Conservation (phyloP, 2,113 vertebrate genomes). For the Myotis davidii region DNA sequence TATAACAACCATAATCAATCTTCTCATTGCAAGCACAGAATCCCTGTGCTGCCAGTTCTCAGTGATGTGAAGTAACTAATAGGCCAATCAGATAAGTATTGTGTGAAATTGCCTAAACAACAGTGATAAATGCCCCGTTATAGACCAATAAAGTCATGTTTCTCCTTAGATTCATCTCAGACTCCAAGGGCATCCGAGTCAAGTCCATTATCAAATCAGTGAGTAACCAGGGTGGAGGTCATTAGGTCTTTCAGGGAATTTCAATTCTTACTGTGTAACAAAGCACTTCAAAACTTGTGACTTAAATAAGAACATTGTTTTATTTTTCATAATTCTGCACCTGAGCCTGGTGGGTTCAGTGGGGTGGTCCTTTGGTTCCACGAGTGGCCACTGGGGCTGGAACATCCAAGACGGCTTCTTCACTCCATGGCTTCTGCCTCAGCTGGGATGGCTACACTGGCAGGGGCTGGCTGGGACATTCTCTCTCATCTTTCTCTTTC, state of each 20-base stretch:
- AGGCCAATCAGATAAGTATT: slow-evolving; percentile 78
- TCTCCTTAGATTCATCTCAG: slow-evolving; percentile 15
- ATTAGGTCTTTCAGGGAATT: neutral
- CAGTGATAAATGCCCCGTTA: slow-evolving; percentile 73
- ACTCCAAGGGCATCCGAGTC: neutral
- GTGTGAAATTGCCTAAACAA: slow-evolving; percentile 74
- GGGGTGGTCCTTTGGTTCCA: neutral
- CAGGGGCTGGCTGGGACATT: too few relatives aligned
- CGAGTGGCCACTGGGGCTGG: neutral
- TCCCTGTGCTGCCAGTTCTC: slow-evolving; percentile 64
- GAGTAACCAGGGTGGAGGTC: neutral
- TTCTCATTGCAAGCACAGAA: slow-evolving; percentile 73
- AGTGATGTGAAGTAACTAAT: slow-evolving; percentile 69
- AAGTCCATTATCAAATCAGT: neutral
- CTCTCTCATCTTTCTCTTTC: neutral
- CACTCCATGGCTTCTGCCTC: neutral
- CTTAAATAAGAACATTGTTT: neutral
- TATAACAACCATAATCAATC: slow-evolving; percentile 82
- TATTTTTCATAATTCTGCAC: neutral
- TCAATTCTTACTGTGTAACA: neutral
- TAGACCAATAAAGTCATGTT: slow-evolving; percentile 15
- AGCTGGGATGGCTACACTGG: neutral
- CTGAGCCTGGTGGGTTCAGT: neutral
- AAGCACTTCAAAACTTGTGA: neutral
- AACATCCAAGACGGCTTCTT: neutral